Percentiles rank a stretch among this genome's conserved stretches.
phyloP scores from a whole-genome alignment of 2,113 vertebrate genomes.

The Rhabdomys dilectus region DNA sequence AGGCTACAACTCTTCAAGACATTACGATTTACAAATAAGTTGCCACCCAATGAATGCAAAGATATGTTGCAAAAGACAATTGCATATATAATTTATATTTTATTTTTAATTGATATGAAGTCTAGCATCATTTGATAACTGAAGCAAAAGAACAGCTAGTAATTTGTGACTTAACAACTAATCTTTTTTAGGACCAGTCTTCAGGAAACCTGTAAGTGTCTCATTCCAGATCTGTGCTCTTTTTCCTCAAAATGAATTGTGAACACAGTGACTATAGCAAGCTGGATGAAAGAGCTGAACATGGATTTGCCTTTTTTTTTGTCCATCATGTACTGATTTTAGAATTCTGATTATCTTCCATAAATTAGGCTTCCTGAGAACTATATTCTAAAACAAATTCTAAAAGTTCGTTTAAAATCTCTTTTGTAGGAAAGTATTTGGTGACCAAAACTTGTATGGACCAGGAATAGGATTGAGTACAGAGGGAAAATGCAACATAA shows the following conservation, averaged over 20 bases:
- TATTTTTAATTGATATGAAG: background rate
- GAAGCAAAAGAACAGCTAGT: background rate
- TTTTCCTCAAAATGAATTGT: background rate
- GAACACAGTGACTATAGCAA: background rate
- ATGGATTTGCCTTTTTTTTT: background rate
- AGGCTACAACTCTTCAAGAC: background rate
- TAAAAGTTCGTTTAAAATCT: background rate
- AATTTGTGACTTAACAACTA: background rate
- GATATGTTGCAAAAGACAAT: background rate
- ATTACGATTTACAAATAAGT: background rate
- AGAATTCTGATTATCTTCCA: background rate
- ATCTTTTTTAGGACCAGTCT: background rate
- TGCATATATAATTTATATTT: background rate
- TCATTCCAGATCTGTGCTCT: background rate
- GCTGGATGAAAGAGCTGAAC: background rate
- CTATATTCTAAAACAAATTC: background rate
- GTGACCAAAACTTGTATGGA: background rate
- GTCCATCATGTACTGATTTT: background rate
- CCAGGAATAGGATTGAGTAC: background rate
- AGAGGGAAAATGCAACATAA: background rate
- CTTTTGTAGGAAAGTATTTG: background rate
- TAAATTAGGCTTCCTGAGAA: background rate
- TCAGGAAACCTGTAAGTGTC: background rate
- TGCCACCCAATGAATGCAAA: background rate
- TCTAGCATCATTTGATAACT: background rate